These are phyloP conservation scores for Ceratina australensis DNA, from an alignment of 1,140 invertebrate genomes.

Conservation along the genomic window DNA sequence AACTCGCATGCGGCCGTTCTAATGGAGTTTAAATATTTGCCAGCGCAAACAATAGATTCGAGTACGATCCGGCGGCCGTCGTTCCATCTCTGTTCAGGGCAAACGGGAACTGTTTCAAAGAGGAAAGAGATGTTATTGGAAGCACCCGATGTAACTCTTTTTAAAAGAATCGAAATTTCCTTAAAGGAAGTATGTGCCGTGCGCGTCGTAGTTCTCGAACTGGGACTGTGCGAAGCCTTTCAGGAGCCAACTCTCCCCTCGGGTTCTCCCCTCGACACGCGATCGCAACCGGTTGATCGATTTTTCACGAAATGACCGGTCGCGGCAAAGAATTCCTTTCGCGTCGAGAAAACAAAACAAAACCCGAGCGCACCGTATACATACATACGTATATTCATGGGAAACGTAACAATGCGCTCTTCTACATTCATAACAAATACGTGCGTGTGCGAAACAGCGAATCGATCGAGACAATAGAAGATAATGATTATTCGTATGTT, in stretches of 20 bases:
- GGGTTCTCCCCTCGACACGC: too few species aligned
- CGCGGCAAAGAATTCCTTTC: constrained; percentile 11
- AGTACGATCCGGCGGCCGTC: not conserved
- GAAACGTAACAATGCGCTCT: not conserved
- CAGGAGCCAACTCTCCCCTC: too few species aligned
- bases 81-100: not conserved
- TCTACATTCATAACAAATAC: not conserved
- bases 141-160: not conserved
- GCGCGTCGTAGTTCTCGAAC: too few species aligned
- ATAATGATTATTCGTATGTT: not conserved
- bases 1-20: not conserved
- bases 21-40: not conserved
- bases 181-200: too few species aligned
- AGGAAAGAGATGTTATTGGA: not conserved
- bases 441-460: not conserved
- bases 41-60: too few species aligned
- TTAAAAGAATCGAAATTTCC: not conserved
- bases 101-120: not conserved
- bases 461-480: not conserved
- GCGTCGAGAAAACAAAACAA: not conserved
- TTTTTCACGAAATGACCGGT: constrained; percentile 24
- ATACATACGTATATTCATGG: too few species aligned
- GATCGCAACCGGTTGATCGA: constrained; percentile 9
- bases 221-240: too few species aligned
- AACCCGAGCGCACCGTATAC: too few species aligned